Evolutionary conservation across 2,113 vertebrate species (phyloP).

Genomic region (Aegypius monachus): DNA sequence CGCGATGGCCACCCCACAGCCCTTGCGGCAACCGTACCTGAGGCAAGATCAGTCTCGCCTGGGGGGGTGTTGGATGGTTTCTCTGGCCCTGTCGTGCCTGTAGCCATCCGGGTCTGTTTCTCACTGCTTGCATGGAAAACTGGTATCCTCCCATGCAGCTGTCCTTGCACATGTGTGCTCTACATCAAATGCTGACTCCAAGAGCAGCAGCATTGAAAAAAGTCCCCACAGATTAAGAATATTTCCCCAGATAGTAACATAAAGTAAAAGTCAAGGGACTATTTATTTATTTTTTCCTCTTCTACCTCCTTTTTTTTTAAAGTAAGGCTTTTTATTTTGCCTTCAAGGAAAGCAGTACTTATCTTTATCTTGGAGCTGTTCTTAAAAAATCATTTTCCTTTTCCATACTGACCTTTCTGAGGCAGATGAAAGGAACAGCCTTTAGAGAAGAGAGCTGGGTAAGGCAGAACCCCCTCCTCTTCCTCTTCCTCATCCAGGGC

Average conservation of each 20-base stretch:
- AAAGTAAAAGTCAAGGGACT: neutral
- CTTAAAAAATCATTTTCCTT: neutral
- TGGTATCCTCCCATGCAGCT: neutral
- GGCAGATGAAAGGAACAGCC: neutral
- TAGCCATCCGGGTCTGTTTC: neutral
- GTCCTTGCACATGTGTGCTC: neutral
- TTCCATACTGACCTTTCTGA: neutral
- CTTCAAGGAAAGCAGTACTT: neutral
- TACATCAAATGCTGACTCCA: neutral
- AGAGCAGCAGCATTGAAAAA: neutral
- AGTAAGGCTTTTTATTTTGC: neutral
- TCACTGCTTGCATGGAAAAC: neutral
- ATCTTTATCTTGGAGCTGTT: neutral
- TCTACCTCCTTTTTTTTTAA: neutral
- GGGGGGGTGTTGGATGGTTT: neutral
- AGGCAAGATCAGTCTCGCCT: too few species aligned
- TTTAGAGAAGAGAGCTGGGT: neutral
- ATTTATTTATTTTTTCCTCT: neutral
- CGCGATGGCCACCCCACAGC: neutral
- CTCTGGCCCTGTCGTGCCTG: neutral
- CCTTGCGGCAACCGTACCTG: rapidly evolving
- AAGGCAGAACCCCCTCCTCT: neutral
- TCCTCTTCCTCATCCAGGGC: neutral
- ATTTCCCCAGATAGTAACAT: neutral
- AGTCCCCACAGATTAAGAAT: neutral